Percentiles rank a stretch among this genome's conserved stretches.
Conservation (phyloP, 2,888 invertebrate genomes). For the Drymonia ruficornis region DNA sequence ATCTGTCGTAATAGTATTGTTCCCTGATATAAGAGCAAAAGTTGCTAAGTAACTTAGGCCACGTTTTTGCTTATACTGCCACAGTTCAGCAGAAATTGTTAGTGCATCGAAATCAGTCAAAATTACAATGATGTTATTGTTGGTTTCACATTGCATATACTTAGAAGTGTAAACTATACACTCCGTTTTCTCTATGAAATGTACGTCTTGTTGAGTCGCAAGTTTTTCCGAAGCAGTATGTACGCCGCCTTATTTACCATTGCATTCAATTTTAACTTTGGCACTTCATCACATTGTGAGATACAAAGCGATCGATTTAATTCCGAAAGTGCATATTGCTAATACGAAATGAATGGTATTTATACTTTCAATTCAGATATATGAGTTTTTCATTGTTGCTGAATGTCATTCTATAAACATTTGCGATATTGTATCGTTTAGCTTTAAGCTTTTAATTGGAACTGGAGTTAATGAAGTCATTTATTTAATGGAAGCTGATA, state of each 20-base stretch:
- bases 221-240: background rate
- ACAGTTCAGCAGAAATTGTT: too few relatives aligned
- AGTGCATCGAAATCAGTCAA: too few relatives aligned
- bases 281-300: constrained; percentile 54
- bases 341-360: constrained; percentile 10
- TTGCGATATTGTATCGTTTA: background rate
- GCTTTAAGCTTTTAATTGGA: constrained; percentile 2
- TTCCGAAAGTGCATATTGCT: constrained; percentile 14
- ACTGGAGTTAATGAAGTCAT: background rate
- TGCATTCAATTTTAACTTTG: constrained; percentile 57
- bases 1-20: too few relatives aligned
- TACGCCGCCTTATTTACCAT: constrained; percentile 57
- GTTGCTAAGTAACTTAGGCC: too few relatives aligned
- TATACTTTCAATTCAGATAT: constrained; percentile 2
- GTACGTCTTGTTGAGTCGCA: too few relatives aligned
- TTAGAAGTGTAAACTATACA: too few relatives aligned
- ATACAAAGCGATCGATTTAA: constrained; percentile 39
- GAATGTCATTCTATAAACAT: background rate
- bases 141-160: too few relatives aligned
- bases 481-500: background rate
- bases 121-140: too few relatives aligned
- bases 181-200: too few relatives aligned
- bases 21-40: too few relatives aligned
- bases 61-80: too few relatives aligned
- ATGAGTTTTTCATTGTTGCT: constrained; percentile 4